phyloP scores from a whole-genome alignment of 2,113 vertebrate species.

The Lophotis ruficrista region DNA sequence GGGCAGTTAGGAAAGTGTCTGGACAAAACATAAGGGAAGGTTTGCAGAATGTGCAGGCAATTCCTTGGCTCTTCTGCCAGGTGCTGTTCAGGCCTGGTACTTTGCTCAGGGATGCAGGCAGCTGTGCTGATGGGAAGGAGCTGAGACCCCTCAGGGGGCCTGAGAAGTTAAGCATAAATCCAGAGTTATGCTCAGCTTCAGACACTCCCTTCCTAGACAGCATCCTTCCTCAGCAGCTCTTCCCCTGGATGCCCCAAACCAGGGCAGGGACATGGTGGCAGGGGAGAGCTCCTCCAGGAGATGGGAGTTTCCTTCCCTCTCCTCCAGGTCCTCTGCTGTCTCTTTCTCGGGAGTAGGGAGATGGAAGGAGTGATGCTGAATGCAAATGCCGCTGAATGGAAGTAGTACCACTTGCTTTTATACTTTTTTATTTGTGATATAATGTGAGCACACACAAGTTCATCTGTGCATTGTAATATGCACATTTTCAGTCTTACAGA shows the following conservation, averaged over 20 bases:
- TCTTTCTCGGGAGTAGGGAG: not conserved
- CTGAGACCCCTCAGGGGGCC: accelerated
- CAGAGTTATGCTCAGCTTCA: not conserved
- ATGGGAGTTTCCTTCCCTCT: not conserved
- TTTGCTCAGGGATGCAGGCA: accelerated
- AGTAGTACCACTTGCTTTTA: not conserved
- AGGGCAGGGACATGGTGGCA: accelerated
- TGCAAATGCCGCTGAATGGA: not conserved
- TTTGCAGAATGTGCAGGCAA: not conserved
- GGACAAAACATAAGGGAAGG: not conserved
- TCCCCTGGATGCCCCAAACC: not conserved
- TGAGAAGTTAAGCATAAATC: not conserved
- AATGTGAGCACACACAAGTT: not conserved
- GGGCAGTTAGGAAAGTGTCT: not conserved
- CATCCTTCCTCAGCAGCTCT: not conserved
- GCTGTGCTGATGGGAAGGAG: not conserved
- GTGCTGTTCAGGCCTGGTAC: not conserved
- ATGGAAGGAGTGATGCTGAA: not conserved
- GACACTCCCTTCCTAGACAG: too few relatives aligned
- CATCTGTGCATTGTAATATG: not conserved
- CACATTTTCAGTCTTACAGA: not conserved
- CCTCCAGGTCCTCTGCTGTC: not conserved
- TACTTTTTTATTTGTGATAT: not conserved
- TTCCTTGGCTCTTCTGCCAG: not conserved
- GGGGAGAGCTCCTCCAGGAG: not conserved